Base-by-base conservation (phyloP, 1,140 invertebrate species). In the Diorhabda carinulata region DNA sequence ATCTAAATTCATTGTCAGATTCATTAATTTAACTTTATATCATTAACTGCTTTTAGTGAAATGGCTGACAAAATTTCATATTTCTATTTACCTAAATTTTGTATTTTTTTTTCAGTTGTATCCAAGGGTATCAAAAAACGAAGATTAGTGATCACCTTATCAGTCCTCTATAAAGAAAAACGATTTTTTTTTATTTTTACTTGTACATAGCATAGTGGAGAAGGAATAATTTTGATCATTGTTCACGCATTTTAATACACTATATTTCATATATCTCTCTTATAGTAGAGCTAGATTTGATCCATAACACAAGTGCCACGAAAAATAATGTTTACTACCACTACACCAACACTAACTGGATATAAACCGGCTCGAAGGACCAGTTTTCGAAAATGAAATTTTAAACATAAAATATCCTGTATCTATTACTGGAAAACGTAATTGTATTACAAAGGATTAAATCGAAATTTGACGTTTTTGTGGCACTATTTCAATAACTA, bases 111-210 rank as follows among this genome's bases (percentile, higher is more conserved):
- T 86, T 64, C 81, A 89, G 88, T 78, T 89, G 60, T 88, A 88
- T 79, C 86, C 87, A 71, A 83, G 88, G 82, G 87, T 88, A 66
- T 83, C 83, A 74, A 84, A 83, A 73, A 85, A 82, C 72, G 78
- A 82, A 78, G 84, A 85, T 70, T 84, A 83, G 44, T 57, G 47
- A 9, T 4, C 0, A 25, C 25, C 25, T 25, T 25, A 25, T 25
- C 25, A 25, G 25, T 25, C 25, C 25, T 25, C 25, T 25, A 25
- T 25, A 25, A 25, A 25, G 25, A 25, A 25, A 25, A 25, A 25
- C 25, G 25, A 25, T 25, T 25, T 67, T 67, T 67, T 71, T 72
- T 75, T 78, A 80, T 73, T 75, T 79, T 77, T 75, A 67, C 74
- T 63, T 58, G 40, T 57, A 68, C 58, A 52, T 52, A n/a, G 42